Conservation (phyloP, 2,888 invertebrate species). For the Sinelater perroti region DNA sequence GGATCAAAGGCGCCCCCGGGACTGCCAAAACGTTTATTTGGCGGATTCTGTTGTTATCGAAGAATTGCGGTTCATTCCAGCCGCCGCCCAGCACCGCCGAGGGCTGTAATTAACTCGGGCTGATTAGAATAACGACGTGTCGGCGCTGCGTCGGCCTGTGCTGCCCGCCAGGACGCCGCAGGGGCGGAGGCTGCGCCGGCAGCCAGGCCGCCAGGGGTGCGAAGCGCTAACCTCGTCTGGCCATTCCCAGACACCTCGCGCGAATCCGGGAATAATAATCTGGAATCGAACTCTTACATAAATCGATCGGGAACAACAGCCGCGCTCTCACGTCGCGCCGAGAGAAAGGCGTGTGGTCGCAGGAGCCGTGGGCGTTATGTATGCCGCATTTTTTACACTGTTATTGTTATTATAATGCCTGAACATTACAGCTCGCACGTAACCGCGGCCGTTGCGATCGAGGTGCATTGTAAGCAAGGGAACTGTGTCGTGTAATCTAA, state of each 20-base stretch:
- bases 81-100: slow-evolving; percentile 2
- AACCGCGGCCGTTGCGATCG: slow-evolving; percentile 16
- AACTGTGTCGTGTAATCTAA: slow-evolving; percentile 30
- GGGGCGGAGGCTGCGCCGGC: too few relatives aligned
- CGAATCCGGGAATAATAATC: slow-evolving; percentile 12
- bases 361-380: neutral
- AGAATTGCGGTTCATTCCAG: too few relatives aligned
- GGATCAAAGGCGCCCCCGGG: too few relatives aligned
- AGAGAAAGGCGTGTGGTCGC: slow-evolving; percentile 3
- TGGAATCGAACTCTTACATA: slow-evolving; percentile 9
- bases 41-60: too few relatives aligned
- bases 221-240: neutral
- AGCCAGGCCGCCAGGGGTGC: too few relatives aligned
- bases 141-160: neutral
- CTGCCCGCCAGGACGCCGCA: too few relatives aligned
- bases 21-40: too few relatives aligned
- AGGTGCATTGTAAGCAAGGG: slow-evolving; percentile 17
- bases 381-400: neutral
- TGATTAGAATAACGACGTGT: slow-evolving; percentile 8
- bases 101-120: slow-evolving; percentile 11
- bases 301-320: slow-evolving; percentile 10
- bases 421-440: slow-evolving; percentile 16
- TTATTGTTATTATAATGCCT: slow-evolving; percentile 3
- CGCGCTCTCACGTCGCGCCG: neutral
- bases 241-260: slow-evolving; percentile 4